These are phyloP conservation scores for Oreochromis niloticus DNA, from an alignment of 2,113 vertebrate species.

Conservation along the genomic window DNA sequence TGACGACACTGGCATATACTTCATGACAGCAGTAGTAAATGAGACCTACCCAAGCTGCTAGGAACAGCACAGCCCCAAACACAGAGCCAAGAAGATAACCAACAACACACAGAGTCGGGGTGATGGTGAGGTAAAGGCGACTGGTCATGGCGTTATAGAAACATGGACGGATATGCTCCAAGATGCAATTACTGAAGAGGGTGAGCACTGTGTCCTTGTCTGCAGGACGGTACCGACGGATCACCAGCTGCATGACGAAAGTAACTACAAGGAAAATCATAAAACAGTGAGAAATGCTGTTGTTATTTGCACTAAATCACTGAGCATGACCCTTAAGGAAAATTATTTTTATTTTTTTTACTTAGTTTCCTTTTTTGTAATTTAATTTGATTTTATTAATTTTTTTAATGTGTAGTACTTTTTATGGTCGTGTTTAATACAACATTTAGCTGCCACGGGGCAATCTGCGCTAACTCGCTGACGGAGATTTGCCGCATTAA, in stretches of 20 bases:
- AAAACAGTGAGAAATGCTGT: neutral
- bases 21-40: no score
- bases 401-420: rapidly evolving
- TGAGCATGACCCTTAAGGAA: neutral
- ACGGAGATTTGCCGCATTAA: no score
- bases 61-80: no score
- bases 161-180: no score
- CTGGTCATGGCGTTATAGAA: no score
- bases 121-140: no score
- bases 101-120: no score
- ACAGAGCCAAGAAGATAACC: no score
- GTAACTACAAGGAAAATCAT: neutral
- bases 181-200: no score
- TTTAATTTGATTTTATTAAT: neutral
- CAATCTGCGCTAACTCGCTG: no score
- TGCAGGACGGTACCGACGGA: conserved; percentile 53
- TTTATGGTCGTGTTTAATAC: neutral
- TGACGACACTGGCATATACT: no score
- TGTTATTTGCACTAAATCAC: rapidly evolving
- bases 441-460: neutral
- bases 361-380: neutral
- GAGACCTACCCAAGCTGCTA: no score
- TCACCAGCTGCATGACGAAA: conserved; percentile 45
- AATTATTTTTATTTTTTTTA: neutral
- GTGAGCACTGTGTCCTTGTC: conserved; percentile 27